Conservation (phyloP, 2,888 invertebrate genomes). For the Lithosia quadra region DNA sequence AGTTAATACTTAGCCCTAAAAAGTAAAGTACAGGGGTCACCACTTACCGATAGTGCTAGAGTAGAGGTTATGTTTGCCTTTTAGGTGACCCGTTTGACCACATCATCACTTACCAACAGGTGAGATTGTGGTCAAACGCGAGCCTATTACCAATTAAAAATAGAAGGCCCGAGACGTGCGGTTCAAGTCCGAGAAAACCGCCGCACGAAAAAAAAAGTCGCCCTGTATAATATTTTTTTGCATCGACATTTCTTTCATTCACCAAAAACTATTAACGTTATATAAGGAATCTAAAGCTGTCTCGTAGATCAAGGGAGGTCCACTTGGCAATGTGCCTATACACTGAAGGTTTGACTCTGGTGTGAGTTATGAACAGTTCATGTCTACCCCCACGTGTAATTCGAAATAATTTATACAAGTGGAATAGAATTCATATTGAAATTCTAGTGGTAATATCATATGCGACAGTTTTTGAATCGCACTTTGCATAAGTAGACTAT, state of each 20-base stretch:
- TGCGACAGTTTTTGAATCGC: neutral
- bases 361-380: conserved; percentile 39
- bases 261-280: neutral
- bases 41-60: too few relatives aligned
- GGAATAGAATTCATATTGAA: conserved; percentile 19
- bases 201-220: too few relatives aligned
- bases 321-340: conserved; percentile 47
- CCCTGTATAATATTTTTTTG: too few relatives aligned
- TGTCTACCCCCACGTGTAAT: conserved; percentile 34
- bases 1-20: too few relatives aligned
- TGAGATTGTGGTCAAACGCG: too few relatives aligned
- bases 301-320: conserved; percentile 29
- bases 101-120: too few relatives aligned
- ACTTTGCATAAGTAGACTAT: neutral
- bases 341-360: conserved; percentile 23
- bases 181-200: too few relatives aligned
- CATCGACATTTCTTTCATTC: neutral
- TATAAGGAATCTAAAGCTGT: conserved; percentile 14
- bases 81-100: too few relatives aligned
- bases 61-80: too few relatives aligned
- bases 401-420: conserved; percentile 40
- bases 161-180: too few relatives aligned
- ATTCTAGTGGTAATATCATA: conserved; percentile 10
- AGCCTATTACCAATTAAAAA: too few relatives aligned
- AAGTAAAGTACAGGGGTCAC: too few relatives aligned